phyloP scores from a whole-genome alignment of 2,888 invertebrate genomes.

The Bimastos eiseni region DNA sequence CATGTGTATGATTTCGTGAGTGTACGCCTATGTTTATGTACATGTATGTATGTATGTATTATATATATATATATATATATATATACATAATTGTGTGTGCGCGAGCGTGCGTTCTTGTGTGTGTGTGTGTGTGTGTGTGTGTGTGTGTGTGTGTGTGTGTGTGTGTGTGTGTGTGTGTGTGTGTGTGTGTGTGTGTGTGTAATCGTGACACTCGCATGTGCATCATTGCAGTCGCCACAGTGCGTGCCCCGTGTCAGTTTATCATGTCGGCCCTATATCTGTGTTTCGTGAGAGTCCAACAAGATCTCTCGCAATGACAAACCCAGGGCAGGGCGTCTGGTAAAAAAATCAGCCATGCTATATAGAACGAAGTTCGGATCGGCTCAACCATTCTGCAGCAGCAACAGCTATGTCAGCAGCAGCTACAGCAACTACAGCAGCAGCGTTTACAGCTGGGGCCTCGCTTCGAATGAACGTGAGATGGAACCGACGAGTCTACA shows the following conservation, averaged over 20 bases:
- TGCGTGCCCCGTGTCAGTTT: neutral
- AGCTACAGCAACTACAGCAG: neutral
- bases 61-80: neutral
- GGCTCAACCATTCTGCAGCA: neutral
- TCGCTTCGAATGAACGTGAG: neutral
- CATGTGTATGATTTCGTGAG: neutral
- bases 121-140: neutral
- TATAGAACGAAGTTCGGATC: conserved; percentile 13
- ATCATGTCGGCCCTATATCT: too few species aligned
- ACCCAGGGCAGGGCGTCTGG: neutral
- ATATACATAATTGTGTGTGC: neutral
- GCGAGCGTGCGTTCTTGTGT: neutral
- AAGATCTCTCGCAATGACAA: neutral
- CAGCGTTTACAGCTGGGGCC: neutral
- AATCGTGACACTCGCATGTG: neutral
- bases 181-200: too few species aligned
- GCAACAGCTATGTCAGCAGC: neutral
- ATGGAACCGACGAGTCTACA: neutral
- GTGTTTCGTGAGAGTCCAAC: neutral
- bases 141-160: neutral
- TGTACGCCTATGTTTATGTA: neutral
- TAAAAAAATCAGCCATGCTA: neutral
- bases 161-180: too few species aligned
- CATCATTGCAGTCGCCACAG: neutral
- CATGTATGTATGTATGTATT: neutral